Base-by-base conservation (phyloP, 1,140 invertebrate genomes). In the Mercenaria mercenaria region DNA sequence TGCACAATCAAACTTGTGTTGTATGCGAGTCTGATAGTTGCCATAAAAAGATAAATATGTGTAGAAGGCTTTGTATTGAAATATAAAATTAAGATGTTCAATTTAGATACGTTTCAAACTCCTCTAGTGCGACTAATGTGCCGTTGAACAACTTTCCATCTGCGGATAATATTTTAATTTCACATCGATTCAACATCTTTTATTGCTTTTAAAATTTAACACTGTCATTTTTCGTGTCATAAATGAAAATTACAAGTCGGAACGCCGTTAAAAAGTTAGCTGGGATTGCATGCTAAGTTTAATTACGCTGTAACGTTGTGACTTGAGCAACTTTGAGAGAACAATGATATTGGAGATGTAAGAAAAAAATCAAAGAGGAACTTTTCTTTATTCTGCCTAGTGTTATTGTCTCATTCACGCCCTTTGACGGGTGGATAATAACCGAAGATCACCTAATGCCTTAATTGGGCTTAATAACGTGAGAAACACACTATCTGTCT, bases 141-240 rank as follows among this genome's bases (percentile, higher is more conserved):
- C n/a, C 13, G 26, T 79, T 79, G 29, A 79, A 6, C 29, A 10
- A 32, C 50, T 34, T 79, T 79, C 50, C 50, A 79, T 52, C 74
- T 79, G 47, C 32, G 76, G 11, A 37, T 52, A 79, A 72, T 72
- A 72, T 72, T 72, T 10, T 15, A 72, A 37, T 72, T 72, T 37
- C 67, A 56, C 47, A 34, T 52, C 43, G 3, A 34, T 56, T 79
- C 26, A 18, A 32, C 43, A 8, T 47, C 23, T 52, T 79, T 79
- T 52, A 79, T 79, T 79, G 47, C 47, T 15, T 26, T 52, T 79
- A 79, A 79, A 52, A 79, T 79, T 79, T 79, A 52, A 79, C 47
- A 79, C 26, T 56, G 76, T 79, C 47, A 59, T 41, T 52, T 79
- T 77, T 56, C 4, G n/a, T 32, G 50, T 52, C 76, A 56, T 79